Evolutionary conservation across 2,888 invertebrate species (phyloP).

Genomic region (Oscheius sp.): DNA sequence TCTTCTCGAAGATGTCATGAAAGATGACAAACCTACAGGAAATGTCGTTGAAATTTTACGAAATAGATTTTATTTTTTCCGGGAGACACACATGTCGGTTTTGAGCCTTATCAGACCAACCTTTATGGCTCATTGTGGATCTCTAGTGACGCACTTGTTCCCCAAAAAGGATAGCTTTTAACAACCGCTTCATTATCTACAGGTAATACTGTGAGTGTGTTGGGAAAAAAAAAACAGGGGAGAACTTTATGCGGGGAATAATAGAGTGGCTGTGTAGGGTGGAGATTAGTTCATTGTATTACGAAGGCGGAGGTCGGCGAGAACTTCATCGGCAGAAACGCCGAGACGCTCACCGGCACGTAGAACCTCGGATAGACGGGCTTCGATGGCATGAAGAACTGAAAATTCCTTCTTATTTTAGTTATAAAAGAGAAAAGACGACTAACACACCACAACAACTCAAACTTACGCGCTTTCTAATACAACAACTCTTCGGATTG

Average conservation of each 20-base stretch:
- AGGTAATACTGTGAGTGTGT: constrained; percentile 16
- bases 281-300: constrained; percentile 37
- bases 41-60: too few species aligned
- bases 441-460: neutral
- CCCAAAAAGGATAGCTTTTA: neutral
- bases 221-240: neutral
- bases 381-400: constrained; percentile 67
- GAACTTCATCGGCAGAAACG: constrained; percentile 65
- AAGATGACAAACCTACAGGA: too few species aligned
- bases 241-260: neutral
- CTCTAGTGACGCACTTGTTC: constrained; percentile 8
- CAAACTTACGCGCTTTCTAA: neutral
- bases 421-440: neutral
- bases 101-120: too few species aligned
- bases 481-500: neutral
- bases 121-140: constrained; percentile 17
- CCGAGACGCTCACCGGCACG: constrained; percentile 67
- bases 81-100: too few species aligned
- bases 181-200: constrained; percentile 30
- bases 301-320: constrained; percentile 57
- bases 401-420: constrained; percentile 35
- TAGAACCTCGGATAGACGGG: constrained; percentile 63
- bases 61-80: too few species aligned
- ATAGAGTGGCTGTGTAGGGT: neutral
- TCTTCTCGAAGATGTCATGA: too few species aligned